A percentile compares a stretch with the other conserved stretches of the same genome.
These are phyloP conservation scores for Notodonta dromedarius DNA, from an alignment of 2,888 invertebrate species.

Conservation along the genomic window DNA sequence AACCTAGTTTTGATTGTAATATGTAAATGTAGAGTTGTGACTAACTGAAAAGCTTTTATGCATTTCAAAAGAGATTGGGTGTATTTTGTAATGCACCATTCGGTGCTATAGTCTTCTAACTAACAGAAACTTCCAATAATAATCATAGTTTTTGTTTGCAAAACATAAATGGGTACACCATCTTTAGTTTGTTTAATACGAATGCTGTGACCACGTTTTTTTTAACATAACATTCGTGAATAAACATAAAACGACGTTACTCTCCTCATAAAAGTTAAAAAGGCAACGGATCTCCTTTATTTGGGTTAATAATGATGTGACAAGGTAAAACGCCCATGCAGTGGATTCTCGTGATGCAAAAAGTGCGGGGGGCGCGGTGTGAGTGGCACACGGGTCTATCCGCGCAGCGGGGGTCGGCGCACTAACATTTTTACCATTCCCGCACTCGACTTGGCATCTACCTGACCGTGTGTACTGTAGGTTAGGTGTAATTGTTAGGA, in stretches of 20 bases:
- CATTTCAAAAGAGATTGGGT: not conserved
- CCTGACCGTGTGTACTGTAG: slow-evolving; percentile 47
- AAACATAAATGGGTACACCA: not conserved
- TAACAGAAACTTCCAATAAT: too few species aligned
- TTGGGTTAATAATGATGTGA: slow-evolving; percentile 47
- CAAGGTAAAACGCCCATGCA: slow-evolving; percentile 42
- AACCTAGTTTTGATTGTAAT: slow-evolving; percentile 3
- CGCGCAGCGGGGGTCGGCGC: slow-evolving; percentile 62
- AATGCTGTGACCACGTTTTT: not conserved
- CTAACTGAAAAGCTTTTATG: not conserved
- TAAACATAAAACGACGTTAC: slow-evolving; percentile 4
- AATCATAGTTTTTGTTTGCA: too few species aligned
- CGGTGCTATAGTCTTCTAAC: too few species aligned
- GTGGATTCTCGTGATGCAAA: slow-evolving; percentile 39
- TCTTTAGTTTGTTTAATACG: not conserved
- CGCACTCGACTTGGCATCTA: slow-evolving; percentile 53
- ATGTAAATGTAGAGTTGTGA: not conserved
- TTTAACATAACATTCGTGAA: not conserved
- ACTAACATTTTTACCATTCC: slow-evolving; percentile 70
- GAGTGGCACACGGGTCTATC: slow-evolving; percentile 71
- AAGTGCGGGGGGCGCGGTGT: slow-evolving; percentile 51
- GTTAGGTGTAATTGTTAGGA: slow-evolving; percentile 28
- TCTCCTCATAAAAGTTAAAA: slow-evolving; percentile 9
- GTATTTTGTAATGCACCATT: too few species aligned
- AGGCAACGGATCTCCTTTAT: slow-evolving; percentile 10